phyloP scores from a whole-genome alignment of 2,113 vertebrate genomes.

The Emydocephalus ijimae region DNA sequence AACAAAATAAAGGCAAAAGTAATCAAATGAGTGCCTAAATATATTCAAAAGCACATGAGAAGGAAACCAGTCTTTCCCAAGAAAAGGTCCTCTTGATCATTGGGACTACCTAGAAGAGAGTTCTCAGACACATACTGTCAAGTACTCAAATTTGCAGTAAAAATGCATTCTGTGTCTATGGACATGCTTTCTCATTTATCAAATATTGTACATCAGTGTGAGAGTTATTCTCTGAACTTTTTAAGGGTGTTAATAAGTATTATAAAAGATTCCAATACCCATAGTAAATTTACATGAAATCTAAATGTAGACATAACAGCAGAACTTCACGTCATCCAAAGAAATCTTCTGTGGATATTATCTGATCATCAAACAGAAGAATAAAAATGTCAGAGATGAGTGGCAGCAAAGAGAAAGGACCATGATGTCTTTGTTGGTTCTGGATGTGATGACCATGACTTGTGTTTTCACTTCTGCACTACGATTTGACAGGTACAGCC shows the following conservation, averaged over 20 bases:
- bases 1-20: background rate
- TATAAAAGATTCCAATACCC: background rate
- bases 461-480: slow-evolving; percentile 55
- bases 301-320: background rate
- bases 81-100: background rate
- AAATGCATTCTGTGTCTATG: background rate
- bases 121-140: background rate
- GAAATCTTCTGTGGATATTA: slow-evolving; percentile 1
- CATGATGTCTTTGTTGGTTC: slow-evolving; percentile 74
- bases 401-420: slow-evolving; percentile 16
- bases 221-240: background rate
- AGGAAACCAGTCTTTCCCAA: background rate
- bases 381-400: slow-evolving; percentile 1
- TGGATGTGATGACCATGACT: slow-evolving; percentile 67
- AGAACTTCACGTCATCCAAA: background rate
- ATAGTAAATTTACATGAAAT: background rate
- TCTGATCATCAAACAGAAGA: background rate
- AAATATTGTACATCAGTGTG: background rate
- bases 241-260: background rate
- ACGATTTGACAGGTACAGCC: slow-evolving; percentile 77
- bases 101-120: background rate
- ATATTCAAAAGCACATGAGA: background rate
- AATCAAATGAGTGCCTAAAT: background rate
- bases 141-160: background rate
- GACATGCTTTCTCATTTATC: background rate